Percentiles rank a stretch among this genome's conserved stretches.
These are phyloP conservation scores for Luehdorfia chinensis DNA, from an alignment of 1,140 invertebrate genomes.

Conservation along the genomic window DNA sequence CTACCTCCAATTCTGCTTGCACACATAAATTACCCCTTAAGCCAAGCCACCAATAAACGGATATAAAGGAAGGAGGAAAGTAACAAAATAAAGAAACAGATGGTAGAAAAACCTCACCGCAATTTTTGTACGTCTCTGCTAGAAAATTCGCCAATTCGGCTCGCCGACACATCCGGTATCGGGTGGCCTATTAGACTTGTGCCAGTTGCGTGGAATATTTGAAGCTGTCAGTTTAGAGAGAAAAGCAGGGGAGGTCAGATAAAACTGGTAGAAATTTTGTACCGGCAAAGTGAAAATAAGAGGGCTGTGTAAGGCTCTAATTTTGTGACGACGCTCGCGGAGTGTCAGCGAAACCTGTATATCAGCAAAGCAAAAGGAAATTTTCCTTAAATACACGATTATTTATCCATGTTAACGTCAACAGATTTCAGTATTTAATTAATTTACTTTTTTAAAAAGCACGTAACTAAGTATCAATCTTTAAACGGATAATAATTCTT, in stretches of 20 bases:
- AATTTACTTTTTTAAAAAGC: conserved; percentile 1
- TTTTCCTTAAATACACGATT: conserved; percentile 29
- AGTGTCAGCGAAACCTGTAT: conserved; percentile 43
- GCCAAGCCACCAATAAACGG: conserved; percentile 53
- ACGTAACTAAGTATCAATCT: conserved; percentile 3
- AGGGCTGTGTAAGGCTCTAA: conserved; percentile 46
- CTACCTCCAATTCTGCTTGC: conserved; percentile 34
- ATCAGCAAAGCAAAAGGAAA: conserved; percentile 21
- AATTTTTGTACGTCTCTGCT: conserved; percentile 50
- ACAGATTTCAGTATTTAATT: conserved; percentile 4
- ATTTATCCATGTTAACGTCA: conserved; percentile 1
- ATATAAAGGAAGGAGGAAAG: conserved; percentile 45
- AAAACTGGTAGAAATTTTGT: conserved; percentile 34
- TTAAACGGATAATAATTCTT: neutral
- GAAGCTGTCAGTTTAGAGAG: conserved; percentile 19
- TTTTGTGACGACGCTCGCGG: conserved; percentile 42
- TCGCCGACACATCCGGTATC: conserved; percentile 28
- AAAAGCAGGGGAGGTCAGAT: conserved; percentile 25
- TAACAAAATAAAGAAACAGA: conserved; percentile 65
- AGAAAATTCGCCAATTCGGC: conserved; percentile 45
- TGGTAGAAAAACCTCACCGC: conserved; percentile 41
- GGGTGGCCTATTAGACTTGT: conserved; percentile 24
- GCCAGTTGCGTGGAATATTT: conserved; percentile 19
- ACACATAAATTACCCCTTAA: conserved; percentile 58
- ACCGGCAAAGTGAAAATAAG: conserved; percentile 60